A percentile compares a stretch with the other conserved stretches of the same genome.
Evolutionary conservation across 23 tunicate species (phyloP).

Genomic region (Trididemnum nubilum): DNA sequence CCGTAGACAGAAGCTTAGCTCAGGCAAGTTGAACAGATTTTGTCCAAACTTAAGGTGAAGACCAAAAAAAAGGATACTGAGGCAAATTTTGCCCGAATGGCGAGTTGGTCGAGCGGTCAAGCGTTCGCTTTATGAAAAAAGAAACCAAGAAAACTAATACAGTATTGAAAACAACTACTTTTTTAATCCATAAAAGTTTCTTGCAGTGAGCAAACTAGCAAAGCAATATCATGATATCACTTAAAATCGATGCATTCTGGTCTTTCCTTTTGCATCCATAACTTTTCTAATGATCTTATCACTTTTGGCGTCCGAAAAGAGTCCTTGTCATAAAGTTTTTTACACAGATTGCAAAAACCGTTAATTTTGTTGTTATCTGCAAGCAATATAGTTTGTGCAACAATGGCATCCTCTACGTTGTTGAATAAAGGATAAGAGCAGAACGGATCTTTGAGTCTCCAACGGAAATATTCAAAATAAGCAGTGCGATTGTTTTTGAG

Average conservation of each 20-base stretch:
- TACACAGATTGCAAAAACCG: conserved; percentile 12
- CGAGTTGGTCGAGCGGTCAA: too few relatives aligned
- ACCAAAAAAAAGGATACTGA: too few relatives aligned
- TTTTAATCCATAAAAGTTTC: too few relatives aligned
- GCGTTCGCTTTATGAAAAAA: too few relatives aligned
- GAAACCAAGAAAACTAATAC: too few relatives aligned
- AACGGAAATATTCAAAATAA: conserved; percentile 29
- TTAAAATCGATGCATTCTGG: neutral
- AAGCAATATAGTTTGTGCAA: neutral
- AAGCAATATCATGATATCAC: too few relatives aligned
- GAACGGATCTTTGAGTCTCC: neutral
- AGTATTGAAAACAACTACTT: too few relatives aligned
- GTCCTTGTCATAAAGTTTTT: neutral
- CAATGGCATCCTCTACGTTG: neutral
- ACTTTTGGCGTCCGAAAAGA: neutral
- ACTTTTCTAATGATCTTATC: neutral
- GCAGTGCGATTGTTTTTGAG: conserved; percentile 20
- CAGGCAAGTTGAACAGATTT: too few relatives aligned
- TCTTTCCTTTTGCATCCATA: neutral
- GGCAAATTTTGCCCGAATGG: too few relatives aligned
- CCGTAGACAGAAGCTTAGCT: too few relatives aligned
- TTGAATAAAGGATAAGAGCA: conserved; percentile 12
- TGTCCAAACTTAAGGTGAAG: too few relatives aligned
- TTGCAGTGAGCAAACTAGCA: too few relatives aligned
- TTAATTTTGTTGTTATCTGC: neutral